Conservation (phyloP, 2,888 invertebrate genomes). For the Pachycephus smyrnensis region DNA sequence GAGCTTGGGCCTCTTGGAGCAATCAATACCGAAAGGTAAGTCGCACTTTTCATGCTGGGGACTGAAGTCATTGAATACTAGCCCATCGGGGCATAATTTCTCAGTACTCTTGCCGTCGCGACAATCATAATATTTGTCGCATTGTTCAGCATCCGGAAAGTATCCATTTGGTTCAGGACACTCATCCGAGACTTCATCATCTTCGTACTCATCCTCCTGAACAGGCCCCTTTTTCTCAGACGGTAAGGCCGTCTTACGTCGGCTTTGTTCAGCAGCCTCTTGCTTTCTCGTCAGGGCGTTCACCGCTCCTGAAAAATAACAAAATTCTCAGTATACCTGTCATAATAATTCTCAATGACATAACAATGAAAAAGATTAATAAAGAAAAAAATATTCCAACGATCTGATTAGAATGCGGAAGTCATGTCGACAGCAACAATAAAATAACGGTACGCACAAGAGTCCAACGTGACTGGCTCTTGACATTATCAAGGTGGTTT, state of each 20-base stretch:
- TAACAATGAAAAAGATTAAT: not conserved
- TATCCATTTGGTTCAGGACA: constrained; percentile 87
- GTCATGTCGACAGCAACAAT: not conserved
- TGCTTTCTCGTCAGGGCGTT: constrained; percentile 58
- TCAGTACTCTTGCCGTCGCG: constrained; percentile 79
- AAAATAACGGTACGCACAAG: not conserved
- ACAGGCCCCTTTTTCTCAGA: constrained; percentile 34
- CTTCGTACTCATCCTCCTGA: constrained; percentile 67
- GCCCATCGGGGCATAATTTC: constrained; percentile 88
- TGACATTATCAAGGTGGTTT: constrained; percentile 51
- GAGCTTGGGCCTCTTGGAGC: constrained; percentile 79
- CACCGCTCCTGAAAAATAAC: constrained; percentile 42
- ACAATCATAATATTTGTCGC: constrained; percentile 90
- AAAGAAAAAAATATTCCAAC: not conserved
- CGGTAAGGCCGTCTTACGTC: constrained; percentile 49
- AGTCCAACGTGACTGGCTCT: not conserved
- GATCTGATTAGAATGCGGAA: not conserved
- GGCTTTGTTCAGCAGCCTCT: constrained; percentile 58
- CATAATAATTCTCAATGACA: not conserved
- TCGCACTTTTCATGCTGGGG: constrained; percentile 87
- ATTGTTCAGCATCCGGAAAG: constrained; percentile 87
- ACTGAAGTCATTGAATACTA: constrained; percentile 90
- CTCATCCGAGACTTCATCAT: constrained; percentile 73
- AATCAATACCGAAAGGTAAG: constrained; percentile 88
- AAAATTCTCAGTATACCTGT: not conserved